Conservation (phyloP, 2,888 invertebrate species). For the Dioctria linearis region DNA sequence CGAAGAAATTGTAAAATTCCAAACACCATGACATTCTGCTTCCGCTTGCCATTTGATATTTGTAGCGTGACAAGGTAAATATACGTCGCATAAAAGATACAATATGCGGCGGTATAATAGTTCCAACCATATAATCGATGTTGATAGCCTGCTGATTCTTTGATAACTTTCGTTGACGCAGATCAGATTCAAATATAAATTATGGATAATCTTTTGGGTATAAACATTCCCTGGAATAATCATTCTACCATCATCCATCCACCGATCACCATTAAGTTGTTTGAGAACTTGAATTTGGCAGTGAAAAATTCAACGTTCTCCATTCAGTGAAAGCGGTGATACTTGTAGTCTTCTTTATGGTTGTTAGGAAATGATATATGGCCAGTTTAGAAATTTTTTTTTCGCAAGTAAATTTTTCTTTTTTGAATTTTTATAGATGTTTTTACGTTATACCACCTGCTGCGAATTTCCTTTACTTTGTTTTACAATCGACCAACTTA, state of each 20-base stretch:
- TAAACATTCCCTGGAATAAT: neutral
- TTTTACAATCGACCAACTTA: slow-evolving; percentile 22
- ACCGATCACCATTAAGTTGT: neutral
- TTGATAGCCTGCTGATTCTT: slow-evolving; percentile 12
- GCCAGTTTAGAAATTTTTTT: neutral
- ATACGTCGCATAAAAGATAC: no score
- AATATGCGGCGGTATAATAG: neutral
- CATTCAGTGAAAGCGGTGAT: slow-evolving; percentile 17
- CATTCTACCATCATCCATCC: neutral
- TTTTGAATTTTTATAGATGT: slow-evolving; percentile 13
- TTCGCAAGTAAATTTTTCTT: neutral
- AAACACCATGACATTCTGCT: no score
- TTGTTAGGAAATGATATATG: slow-evolving; percentile 5
- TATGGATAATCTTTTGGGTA: neutral
- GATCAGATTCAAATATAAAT: neutral
- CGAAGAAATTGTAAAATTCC: no score
- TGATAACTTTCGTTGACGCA: slow-evolving; percentile 20
- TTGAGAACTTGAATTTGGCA: slow-evolving; percentile 7
- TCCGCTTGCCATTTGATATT: no score
- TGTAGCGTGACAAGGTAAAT: no score
- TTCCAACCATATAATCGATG: neutral
- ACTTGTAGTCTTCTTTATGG: slow-evolving; percentile 16
- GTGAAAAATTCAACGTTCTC: neutral
- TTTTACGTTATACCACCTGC: slow-evolving; percentile 1
- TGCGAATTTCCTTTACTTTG: slow-evolving; percentile 39